Base-by-base conservation (phyloP, 2,888 invertebrate species). In the Chrysopilus asiliformis region DNA sequence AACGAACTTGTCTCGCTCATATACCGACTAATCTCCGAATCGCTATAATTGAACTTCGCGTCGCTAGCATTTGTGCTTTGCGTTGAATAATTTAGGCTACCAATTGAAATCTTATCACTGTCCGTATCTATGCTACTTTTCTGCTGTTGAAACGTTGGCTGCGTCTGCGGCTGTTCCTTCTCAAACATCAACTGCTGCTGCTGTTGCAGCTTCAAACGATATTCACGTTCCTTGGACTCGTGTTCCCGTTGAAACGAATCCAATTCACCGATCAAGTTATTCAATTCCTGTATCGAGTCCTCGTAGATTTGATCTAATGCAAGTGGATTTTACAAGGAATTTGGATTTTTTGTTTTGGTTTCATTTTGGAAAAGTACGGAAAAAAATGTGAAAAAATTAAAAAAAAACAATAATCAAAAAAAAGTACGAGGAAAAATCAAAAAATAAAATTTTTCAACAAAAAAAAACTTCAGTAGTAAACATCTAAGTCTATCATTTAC, bases 191-290 rank as follows among this genome's bases (percentile, higher is more conserved):
- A 30, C 15, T 41, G 22, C 28, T 32, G 36, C 17, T 18, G 36
- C 15, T 19, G 16, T 15, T 34, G 31, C 30, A 35, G 25, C 30
- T 36, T 38, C 13, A 33, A 28, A 41, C 32, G 25, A 31, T 34
- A 36, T 38, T 39, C 29, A 37, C 34, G 33, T 16, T 39, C 58
- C 49, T 55, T 53, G 44, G 54, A 53, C 52, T 64, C 64, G 45
- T 64, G 62, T 48, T 64, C 64, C 42, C 60, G 60, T 62, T 64
- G 64, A 47, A 64, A 64, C 42, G 61, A 57, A 56, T 64, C 64
- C 53, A 64, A 51, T 60, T 64, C 64, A 56, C 64, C 64, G 58
- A 64, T 63, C 53, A 64, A 56, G 60, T 62, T 63, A 51, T 64
- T 63, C 50, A 64, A 47, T 51, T 63, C 64, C 56, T 63, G 58